Evolutionary conservation across 2,113 vertebrate species (phyloP), one percentile per base, ranked within the genome.

Genomic region (Ariopsis seemanni): DNA sequence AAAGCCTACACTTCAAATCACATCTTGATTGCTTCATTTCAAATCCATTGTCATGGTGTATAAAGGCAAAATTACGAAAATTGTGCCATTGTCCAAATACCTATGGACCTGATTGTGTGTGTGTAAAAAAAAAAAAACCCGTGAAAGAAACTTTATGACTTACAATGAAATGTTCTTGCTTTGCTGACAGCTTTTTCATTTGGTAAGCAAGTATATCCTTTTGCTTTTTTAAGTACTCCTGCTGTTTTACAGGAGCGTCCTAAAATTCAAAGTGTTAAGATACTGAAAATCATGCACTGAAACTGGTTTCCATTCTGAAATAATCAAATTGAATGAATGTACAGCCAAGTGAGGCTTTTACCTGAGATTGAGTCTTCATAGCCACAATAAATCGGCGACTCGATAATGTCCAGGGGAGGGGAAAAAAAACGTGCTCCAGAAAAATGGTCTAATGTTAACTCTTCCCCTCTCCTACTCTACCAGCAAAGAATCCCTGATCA

Each of bases 131-230:
- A 34, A 34, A 34, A 60, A 25, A 84, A 55, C 52, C 22, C 10
- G 0, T 3, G 30, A 42, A 62, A 42, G 42, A 42, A 42, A 42
- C 42, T 82, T 27, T 5, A 15, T 48, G 50, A 91, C 95, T 95
- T 90, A 96, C 95, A 30, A 88, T 90, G 88, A 95, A 92, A 67
- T 94, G 94, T 17, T 90, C 92, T 80, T 95, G 95, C 15, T 94
- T 94, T 7, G 92, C 90, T 5, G 94, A 90, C 82, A 96, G 91
- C 89, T 94, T 94, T 89, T 91, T 94, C 90, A 95, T 91, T 88
- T 93, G 90, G 91, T 92, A 91, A 90, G 93, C 93, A 75, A 95
- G 92, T 27, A 92, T 90, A 34, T 95, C 92, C 50, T 85, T 92
- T 90, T 96, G 95, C 83, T 74, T 93, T 91, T 90, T 92, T 53